These are phyloP conservation scores for Hemaris fuciformis DNA, from an alignment of 2,888 invertebrate species.

Conservation along the genomic window DNA sequence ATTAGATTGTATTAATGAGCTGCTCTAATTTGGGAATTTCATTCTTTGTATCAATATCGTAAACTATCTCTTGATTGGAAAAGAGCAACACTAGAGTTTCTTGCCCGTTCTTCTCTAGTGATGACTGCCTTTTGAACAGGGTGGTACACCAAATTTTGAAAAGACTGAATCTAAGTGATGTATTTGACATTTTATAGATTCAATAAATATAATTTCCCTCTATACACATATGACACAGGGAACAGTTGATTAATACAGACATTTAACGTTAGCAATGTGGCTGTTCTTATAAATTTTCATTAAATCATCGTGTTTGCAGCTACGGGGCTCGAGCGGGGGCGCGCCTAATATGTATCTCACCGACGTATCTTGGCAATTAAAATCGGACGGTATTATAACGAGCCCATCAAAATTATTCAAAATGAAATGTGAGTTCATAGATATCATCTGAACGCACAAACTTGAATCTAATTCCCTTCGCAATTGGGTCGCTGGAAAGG, in stretches of 20 bases:
- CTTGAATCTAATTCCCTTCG: conserved; percentile 17
- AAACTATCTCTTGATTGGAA: no score
- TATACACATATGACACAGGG: not conserved
- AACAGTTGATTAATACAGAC: not conserved
- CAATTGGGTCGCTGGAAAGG: conserved; percentile 20
- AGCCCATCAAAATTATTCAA: conserved; percentile 35
- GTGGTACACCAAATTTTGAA: no score
- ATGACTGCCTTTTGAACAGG: no score
- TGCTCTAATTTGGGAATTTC: no score
- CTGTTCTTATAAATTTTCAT: not conserved
- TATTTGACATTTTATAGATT: no score
- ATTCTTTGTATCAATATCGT: no score
- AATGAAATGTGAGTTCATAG: conserved; percentile 30
- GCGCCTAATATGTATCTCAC: not conserved
- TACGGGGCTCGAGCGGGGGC: not conserved
- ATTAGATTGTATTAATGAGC: no score
- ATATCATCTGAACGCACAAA: conserved; percentile 12
- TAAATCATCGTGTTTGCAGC: not conserved
- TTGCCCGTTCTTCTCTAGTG: no score
- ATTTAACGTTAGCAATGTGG: not conserved
- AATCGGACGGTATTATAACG: conserved; percentile 36
- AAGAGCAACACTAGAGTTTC: no score
- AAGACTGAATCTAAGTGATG: no score
- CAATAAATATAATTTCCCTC: no score
- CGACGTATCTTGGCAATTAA: conserved; percentile 33